Percentiles rank a stretch among this genome's conserved stretches.
These are phyloP conservation scores for Nasonia longicornis DNA, from an alignment of 1,140 invertebrate species.

Conservation along the genomic window DNA sequence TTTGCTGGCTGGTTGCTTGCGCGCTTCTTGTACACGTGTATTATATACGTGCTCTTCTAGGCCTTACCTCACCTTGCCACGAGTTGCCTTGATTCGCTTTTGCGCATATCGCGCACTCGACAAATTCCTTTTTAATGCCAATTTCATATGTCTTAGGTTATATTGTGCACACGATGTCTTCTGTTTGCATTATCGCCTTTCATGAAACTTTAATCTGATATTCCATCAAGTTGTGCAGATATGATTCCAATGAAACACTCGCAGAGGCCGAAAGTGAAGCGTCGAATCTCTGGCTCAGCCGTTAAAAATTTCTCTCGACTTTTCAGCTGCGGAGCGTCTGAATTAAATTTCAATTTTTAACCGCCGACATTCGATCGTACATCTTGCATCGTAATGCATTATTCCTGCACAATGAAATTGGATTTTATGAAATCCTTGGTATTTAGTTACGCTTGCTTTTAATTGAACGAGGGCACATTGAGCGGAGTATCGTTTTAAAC, in stretches of 20 bases:
- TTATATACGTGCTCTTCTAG: background rate
- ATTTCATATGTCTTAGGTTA: background rate
- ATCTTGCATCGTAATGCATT: background rate
- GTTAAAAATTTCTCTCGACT: no score
- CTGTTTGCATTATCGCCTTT: no score
- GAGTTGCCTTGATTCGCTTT: background rate
- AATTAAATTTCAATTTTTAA: no score
- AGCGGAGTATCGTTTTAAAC: no score
- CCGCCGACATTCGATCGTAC: background rate
- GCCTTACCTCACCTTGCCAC: constrained; percentile 2
- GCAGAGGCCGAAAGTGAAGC: no score
- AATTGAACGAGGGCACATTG: background rate
- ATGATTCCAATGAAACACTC: no score
- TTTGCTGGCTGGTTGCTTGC: background rate
- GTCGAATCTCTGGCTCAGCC: no score
- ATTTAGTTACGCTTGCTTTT: background rate
- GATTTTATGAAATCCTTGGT: background rate
- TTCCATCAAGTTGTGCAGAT: no score
- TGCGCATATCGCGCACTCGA: background rate
- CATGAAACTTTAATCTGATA: no score
- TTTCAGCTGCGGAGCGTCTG: no score
- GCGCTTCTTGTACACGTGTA: background rate
- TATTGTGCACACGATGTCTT: background rate
- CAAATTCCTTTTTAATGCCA: background rate
- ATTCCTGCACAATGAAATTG: background rate